Evolutionary conservation across 2,113 vertebrate genomes (phyloP), one percentile per base, ranked within the genome.

Genomic region (Pantherophis guttatus): DNA sequence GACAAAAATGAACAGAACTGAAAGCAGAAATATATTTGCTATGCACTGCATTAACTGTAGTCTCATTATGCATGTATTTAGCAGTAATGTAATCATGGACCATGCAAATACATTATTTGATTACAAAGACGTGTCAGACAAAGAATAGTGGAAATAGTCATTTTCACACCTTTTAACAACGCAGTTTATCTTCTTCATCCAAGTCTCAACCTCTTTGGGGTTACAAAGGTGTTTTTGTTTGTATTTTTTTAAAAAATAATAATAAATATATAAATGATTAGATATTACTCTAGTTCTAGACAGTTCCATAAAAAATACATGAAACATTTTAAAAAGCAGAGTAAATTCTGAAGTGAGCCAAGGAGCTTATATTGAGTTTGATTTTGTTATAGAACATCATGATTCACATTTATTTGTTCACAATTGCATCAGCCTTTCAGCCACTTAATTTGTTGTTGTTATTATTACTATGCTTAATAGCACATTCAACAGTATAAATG

Each of bases 151-250:
- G 86, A 95, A 95, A 93, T 11, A 94, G 26, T 21, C 89, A 13
- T 89, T 95, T 95, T 95, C 90, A 94, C 24, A 94, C 29, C 33
- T 93, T 92, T 95, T 95, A 95, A 91, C 13, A 5, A 75, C 89
- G 91, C 53, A 88, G 13, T 94, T 96, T 86, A 91, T 89, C 33
- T 89, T 95, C 92, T 88, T 90, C n/a, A 93, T 5, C 54, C 48
- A 33, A 87, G 15, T 62, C 13, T 5, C 88, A 91, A 58, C 88
- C 89, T 95, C 33, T 81, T 91, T 93, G 59, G 39, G 1, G 1
- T 3, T 17, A 15, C 53, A 44, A 13, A 81, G 7, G 8, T 44
- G 75, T 39, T 39, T 81, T 81, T 81, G 2, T 81, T 44, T 19
- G 4, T n/a, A 15, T 62, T 7, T 58, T 59, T 26, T 26, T 11